A percentile compares a stretch with the other conserved stretches of the same genome.
Evolutionary conservation across 2,113 vertebrate genomes (phyloP).

Genomic region (Morone chrysops): DNA sequence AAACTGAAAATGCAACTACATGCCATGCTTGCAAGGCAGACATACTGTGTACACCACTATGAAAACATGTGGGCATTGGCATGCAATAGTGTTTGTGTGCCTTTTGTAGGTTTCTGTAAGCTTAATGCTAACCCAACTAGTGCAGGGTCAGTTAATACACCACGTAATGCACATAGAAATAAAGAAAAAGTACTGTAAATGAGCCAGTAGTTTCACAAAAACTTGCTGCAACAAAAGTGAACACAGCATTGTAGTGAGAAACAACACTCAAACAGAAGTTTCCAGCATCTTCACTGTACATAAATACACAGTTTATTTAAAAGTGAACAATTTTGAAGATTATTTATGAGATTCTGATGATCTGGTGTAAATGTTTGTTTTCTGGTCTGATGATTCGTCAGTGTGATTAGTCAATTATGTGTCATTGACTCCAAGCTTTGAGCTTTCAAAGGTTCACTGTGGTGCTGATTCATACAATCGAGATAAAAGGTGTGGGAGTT

Average conservation of each 20-base stretch:
- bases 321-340: not conserved
- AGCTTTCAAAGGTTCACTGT: not conserved
- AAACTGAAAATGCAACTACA: constrained; percentile 31
- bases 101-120: constrained; percentile 9
- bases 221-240: not conserved
- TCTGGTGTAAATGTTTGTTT: not conserved
- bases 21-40: constrained; percentile 54
- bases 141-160: not conserved
- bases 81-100: constrained; percentile 28
- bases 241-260: constrained; percentile 2
- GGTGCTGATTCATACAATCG: constrained; percentile 51
- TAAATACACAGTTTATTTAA: not conserved
- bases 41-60: not conserved
- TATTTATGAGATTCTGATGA: not conserved
- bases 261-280: not conserved
- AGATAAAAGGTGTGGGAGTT: constrained; percentile 5
- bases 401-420: constrained; percentile 7
- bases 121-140: constrained; percentile 18
- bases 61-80: not conserved
- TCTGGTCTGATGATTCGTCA: constrained; percentile 14
- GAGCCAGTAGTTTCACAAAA: not conserved
- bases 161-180: not conserved
- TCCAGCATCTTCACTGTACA: not conserved
- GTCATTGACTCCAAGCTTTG: constrained; percentile 18
- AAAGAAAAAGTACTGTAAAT: not conserved